phyloP scores from a whole-genome alignment of 2,797 vertebrate species.

The Chrysocyon brachyurus region DNA sequence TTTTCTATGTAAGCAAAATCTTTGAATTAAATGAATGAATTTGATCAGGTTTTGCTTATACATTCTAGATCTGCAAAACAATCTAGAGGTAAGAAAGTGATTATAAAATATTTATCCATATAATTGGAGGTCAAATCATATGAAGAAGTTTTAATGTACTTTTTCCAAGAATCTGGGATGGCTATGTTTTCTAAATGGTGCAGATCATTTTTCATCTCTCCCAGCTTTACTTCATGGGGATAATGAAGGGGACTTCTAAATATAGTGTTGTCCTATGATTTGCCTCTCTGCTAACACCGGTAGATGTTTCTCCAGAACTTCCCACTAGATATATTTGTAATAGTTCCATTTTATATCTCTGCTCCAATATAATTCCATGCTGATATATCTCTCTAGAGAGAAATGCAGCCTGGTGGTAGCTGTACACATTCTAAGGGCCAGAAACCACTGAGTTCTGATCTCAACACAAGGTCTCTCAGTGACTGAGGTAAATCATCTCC shows the following conservation, averaged over 20 bases:
- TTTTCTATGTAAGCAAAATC: constrained; percentile 12
- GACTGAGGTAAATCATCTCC: constrained; percentile 49
- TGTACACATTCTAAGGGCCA: constrained; percentile 56
- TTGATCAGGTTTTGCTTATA: constrained; percentile 30
- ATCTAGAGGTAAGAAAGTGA: constrained; percentile 30
- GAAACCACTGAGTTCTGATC: constrained; percentile 49
- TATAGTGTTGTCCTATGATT: background rate
- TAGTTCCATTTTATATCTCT: constrained; percentile 45
- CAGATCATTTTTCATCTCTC: background rate
- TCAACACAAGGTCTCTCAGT: constrained; percentile 58
- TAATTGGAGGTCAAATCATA: constrained; percentile 9
- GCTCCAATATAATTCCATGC: constrained; percentile 28
- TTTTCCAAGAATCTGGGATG: background rate
- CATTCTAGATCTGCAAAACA: background rate
- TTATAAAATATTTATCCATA: background rate
- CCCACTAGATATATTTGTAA: background rate
- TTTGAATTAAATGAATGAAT: constrained; percentile 53
- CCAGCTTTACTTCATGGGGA: background rate
- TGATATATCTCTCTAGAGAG: constrained; percentile 18
- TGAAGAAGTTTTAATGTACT: background rate
- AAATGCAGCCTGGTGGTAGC: constrained; percentile 51
- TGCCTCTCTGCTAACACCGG: background rate
- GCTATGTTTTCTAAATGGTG: background rate
- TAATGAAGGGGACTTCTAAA: constrained; percentile 2
- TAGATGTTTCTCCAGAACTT: constrained; percentile 30